phyloP scores from a whole-genome alignment of 2,888 invertebrate genomes.

The Stenolophus ochropezus region DNA sequence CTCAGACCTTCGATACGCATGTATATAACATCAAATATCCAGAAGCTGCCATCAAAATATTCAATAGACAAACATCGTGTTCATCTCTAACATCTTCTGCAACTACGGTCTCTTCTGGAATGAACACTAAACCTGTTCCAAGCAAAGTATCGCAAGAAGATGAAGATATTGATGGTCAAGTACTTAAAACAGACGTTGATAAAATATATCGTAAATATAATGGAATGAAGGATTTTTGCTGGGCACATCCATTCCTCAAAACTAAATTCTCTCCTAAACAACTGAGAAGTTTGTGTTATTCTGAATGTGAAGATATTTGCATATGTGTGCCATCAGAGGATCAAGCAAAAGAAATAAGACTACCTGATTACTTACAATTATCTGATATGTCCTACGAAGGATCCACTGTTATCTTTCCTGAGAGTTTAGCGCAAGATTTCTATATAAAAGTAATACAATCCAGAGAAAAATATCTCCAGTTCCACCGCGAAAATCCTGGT shows the following conservation, averaged over 20 bases:
- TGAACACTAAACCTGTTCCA: slow-evolving; percentile 65
- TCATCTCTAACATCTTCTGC: background rate
- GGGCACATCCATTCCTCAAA: background rate
- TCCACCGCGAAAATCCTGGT: slow-evolving; percentile 69
- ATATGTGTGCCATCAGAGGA: slow-evolving; percentile 65
- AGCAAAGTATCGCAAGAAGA: slow-evolving; percentile 65
- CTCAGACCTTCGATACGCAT: slow-evolving; percentile 67
- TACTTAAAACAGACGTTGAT: background rate
- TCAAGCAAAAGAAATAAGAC: background rate
- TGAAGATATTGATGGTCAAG: background rate
- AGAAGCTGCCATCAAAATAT: slow-evolving; percentile 52
- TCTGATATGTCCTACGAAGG: slow-evolving; percentile 15
- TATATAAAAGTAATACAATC: slow-evolving; percentile 66
- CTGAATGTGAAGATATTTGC: background rate
- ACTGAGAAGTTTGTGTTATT: background rate
- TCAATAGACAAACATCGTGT: background rate
- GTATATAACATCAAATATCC: slow-evolving; percentile 57
- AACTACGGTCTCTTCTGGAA: slow-evolving; percentile 55
- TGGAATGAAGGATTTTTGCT: background rate
- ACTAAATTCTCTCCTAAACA: background rate
- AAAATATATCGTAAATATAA: background rate
- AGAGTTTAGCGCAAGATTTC: slow-evolving; percentile 61
- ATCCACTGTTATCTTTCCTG: slow-evolving; percentile 8
- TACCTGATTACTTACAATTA: background rate
- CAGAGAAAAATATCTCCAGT: slow-evolving; percentile 67